Base-by-base conservation (phyloP, 2,888 invertebrate species). In the Andricus quercusramuli region DNA sequence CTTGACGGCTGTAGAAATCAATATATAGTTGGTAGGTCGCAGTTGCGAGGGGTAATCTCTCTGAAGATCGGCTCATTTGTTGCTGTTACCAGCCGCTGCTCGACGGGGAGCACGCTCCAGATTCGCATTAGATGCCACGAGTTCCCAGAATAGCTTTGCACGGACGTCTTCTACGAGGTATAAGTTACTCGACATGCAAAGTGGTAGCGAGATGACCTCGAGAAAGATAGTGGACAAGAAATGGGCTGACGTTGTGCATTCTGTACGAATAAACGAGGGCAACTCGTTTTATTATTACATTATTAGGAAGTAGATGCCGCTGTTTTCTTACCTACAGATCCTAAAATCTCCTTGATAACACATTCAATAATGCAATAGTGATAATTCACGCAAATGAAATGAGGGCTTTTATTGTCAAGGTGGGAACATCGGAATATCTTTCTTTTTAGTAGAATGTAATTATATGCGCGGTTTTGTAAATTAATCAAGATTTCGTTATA, bases 121-220 rank as follows among this genome's bases (percentile, higher is more conserved):
- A 90, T 90, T 85, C 86, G 80, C 88, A 86, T 89, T 88, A 85
- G 87, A 89, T 88, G 85, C 80, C 84, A 90, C 89, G 88, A 87
- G 84, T 88, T 89, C 88, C 78, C 76, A 85, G 89, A 89, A 89
- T 83, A 86, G 81, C 59, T 74, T 74, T 74, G 22, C 74, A 56
- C 74, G 74, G 56, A 74, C 62, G 56, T 80, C 22, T 68, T 47
- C 70, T 51, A 64, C 62, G 66, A 79, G 81, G 76, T 80, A 78
- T 80, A 86, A 85, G 81, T 82, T 80, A 86, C 80, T 80, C 85
- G 82, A 79, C 87, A 87, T 86, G 88, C 87, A 89, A 88, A 88
- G 83, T 82, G 77, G 82, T 77, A 89, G 51, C 56, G 22, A 74
- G 90, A 90, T 91, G 89, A 89, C 88, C 90, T 88, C 88, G 86